Evolutionary conservation across 1,140 invertebrate genomes (phyloP).

Genomic region (Brachionus calyciflorus): DNA sequence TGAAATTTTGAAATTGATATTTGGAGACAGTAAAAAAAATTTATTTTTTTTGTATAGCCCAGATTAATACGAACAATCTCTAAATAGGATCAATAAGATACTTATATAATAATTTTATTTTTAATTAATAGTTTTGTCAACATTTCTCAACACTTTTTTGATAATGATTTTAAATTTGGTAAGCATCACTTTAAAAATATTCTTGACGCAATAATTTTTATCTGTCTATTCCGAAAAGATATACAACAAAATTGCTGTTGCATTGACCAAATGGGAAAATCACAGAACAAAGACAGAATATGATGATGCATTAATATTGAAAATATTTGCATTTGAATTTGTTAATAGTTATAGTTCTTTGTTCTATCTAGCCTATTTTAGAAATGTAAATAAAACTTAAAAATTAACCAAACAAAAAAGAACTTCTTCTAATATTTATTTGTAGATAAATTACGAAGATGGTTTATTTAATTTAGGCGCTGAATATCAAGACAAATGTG

Average conservation of each 20-base stretch:
- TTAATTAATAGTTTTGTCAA: constrained; percentile 52
- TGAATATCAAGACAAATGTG: constrained; percentile 66
- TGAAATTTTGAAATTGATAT: constrained; percentile 51
- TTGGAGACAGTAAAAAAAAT: constrained; percentile 50
- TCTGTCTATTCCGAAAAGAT: neutral
- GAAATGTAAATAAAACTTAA: constrained; percentile 51
- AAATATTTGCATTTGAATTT: constrained; percentile 95
- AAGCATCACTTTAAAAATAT: no score
- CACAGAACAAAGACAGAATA: constrained; percentile 93
- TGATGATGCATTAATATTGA: constrained; percentile 92
- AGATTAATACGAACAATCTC: constrained; percentile 52
- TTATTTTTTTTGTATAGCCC: constrained; percentile 15
- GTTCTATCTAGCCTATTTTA: constrained; percentile 94
- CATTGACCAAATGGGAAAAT: constrained; percentile 66
- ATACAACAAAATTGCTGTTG: neutral
- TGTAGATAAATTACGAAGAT: constrained; percentile 46
- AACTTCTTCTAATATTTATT: no score
- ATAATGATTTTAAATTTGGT: constrained; percentile 55
- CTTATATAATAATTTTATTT: no score
- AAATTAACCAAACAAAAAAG: no score
- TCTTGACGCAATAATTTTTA: no score
- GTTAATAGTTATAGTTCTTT: constrained; percentile 97
- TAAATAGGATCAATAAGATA: no score
- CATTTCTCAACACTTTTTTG: constrained; percentile 59
- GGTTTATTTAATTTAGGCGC: constrained; percentile 55